Evolutionary conservation across 2,888 invertebrate species (phyloP).

Genomic region (Caradrina kadenii): DNA sequence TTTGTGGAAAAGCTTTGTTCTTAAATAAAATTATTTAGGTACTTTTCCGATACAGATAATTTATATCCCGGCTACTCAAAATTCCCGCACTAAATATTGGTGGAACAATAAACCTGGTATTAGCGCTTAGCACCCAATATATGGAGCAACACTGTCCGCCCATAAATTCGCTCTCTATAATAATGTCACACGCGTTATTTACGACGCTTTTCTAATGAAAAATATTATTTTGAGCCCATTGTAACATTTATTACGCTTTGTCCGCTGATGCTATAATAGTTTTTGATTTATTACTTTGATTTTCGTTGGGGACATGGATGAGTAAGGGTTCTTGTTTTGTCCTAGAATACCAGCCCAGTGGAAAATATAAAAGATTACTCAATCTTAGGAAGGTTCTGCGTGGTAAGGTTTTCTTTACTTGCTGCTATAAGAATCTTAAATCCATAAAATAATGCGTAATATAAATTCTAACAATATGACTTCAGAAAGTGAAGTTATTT

Average conservation of each 20-base stretch:
- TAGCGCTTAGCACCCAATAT: constrained; percentile 47
- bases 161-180: constrained; percentile 64
- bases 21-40: background rate
- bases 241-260: constrained; percentile 56
- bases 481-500: too few relatives aligned
- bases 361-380: background rate
- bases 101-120: constrained; percentile 37
- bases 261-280: constrained; percentile 41
- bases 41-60: background rate
- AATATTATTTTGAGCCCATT: constrained; percentile 62
- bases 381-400: background rate
- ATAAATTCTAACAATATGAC: too few relatives aligned
- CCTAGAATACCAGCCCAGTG: background rate
- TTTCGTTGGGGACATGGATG: constrained; percentile 23
- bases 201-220: constrained; percentile 63
- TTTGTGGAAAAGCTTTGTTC: too few relatives aligned
- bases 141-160: constrained; percentile 36
- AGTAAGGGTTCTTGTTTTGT: constrained; percentile 1
- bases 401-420: background rate
- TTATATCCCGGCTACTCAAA: constrained; percentile 12
- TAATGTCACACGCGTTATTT: constrained; percentile 64
- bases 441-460: background rate
- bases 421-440: too few relatives aligned
- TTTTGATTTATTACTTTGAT: constrained; percentile 48
- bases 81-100: constrained; percentile 33